These are phyloP conservation scores for Otus sunia DNA, from an alignment of 2,113 vertebrate species.

Conservation along the genomic window DNA sequence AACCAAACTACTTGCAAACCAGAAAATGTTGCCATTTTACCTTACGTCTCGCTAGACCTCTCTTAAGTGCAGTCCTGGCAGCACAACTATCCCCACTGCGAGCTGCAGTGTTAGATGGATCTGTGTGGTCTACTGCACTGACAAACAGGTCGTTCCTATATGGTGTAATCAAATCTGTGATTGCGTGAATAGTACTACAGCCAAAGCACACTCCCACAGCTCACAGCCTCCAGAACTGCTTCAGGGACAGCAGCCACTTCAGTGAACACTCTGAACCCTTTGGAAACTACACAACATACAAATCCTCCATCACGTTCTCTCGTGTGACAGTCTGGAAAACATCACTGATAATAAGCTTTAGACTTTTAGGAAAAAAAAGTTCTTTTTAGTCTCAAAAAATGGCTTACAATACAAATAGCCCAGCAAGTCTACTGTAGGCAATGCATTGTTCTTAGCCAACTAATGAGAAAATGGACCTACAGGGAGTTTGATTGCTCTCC, in stretches of 20 bases:
- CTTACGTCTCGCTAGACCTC: neutral
- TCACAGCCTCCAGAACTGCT: neutral
- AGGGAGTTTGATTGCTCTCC: neutral
- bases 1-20: neutral
- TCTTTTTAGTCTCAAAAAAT: neutral
- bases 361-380: neutral
- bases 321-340: neutral
- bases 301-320: neutral
- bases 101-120: neutral
- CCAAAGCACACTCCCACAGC: neutral
- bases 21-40: neutral
- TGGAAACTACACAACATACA: fast-evolving
- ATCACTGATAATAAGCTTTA: neutral
- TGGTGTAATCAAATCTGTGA: neutral
- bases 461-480: neutral
- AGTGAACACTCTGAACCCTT: neutral
- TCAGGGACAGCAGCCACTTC: neutral
- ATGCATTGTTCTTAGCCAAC: fast-evolving
- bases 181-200: fast-evolving
- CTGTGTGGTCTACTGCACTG: neutral
- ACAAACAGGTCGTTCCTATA: neutral
- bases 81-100: neutral
- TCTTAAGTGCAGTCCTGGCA: neutral
- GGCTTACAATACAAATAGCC: neutral
- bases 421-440: neutral